Evolutionary conservation across 2,113 vertebrate genomes (phyloP), one percentile per base, ranked within the genome.

Genomic region (Sylvilagus bachmani): DNA sequence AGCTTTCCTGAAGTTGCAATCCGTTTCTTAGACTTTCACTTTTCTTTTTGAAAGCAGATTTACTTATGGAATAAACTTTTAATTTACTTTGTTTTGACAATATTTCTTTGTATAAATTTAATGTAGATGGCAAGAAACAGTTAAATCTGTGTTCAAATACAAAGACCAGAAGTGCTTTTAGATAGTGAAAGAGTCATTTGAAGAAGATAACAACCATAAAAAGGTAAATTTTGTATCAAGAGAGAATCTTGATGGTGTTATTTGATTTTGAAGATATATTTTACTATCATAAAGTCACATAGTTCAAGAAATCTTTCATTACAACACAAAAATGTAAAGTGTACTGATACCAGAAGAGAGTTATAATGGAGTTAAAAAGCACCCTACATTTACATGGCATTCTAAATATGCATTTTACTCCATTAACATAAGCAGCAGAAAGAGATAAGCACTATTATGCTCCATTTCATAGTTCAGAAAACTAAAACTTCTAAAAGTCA

Each of bases 1-100:
- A 51, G 6, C 21, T 67, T 82, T 64, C 9, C 69, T 67, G 6
- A 85, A 70, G 75, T 89, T 89, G 22, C 3, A 82, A 1, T 86
- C 82, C 27, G 14, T 1, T 89, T 84, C 10, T 55, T 53, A 3
- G 0, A 3, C 13, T 66, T 58, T 66, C 87, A 64, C n/a, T 24
- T 49, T 27, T 78, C 25, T 49, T 66, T 55, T 71, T 36, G 10
- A 2, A 7, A 49, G 38, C 2, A 24, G 31, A n/a, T 89, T 89
- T 89, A 49, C 1, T 70, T n/a, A 44, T 27, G 49, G 93, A 78
- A 69, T 69, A 62, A 12, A 1, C 12, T 89, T 74, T 71, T 81
- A 62, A 53, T 77, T 85, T 77, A 69, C 75, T 90, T 67, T 6
- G 25, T 73, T 90, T 83, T 79, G 77, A 49, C 89, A 85, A n/a